phyloP scores from a whole-genome alignment of 2,888 invertebrate genomes.

The Belgica antarctica region DNA sequence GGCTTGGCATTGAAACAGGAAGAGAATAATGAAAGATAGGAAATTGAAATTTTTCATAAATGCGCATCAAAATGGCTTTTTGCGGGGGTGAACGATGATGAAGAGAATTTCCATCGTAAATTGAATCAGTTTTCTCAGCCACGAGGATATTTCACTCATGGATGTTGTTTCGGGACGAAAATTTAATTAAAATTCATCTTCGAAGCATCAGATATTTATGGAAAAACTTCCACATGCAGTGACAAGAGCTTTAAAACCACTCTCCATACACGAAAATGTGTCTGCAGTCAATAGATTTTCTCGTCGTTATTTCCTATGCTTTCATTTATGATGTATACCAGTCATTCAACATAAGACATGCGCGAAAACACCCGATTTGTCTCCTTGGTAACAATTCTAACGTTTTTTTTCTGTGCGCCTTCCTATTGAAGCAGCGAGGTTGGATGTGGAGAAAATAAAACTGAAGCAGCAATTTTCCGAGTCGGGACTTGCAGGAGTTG shows the following conservation, averaged over 20 bases:
- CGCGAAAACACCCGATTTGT: slow-evolving; percentile 45
- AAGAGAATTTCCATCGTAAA: not conserved
- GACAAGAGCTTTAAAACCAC: slow-evolving; percentile 4
- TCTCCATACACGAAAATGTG: slow-evolving; percentile 19
- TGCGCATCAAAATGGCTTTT: slow-evolving; percentile 11
- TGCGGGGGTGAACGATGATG: not conserved
- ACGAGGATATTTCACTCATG: not conserved
- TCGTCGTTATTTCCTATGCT: slow-evolving; percentile 29
- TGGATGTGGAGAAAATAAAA: not conserved
- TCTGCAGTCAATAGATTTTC: slow-evolving; percentile 43
- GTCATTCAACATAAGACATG: slow-evolving; percentile 44
- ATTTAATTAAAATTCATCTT: slow-evolving; percentile 10
- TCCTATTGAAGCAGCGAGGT: slow-evolving; percentile 26
- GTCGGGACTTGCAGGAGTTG: not conserved
- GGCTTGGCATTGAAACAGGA: slow-evolving; percentile 35
- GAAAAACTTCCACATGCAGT: not conserved
- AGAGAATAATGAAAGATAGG: slow-evolving; percentile 44
- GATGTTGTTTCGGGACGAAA: not conserved
- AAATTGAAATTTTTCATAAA: slow-evolving; percentile 40
- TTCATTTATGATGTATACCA: slow-evolving; percentile 41
- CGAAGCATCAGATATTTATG: not conserved
- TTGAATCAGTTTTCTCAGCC: not conserved
- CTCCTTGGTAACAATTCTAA: slow-evolving; percentile 45
- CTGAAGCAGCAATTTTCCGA: not conserved
- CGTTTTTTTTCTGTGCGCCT: slow-evolving; percentile 25